Evolutionary conservation across 1,140 invertebrate genomes (phyloP).

Genomic region (Scaptomyza pallida): DNA sequence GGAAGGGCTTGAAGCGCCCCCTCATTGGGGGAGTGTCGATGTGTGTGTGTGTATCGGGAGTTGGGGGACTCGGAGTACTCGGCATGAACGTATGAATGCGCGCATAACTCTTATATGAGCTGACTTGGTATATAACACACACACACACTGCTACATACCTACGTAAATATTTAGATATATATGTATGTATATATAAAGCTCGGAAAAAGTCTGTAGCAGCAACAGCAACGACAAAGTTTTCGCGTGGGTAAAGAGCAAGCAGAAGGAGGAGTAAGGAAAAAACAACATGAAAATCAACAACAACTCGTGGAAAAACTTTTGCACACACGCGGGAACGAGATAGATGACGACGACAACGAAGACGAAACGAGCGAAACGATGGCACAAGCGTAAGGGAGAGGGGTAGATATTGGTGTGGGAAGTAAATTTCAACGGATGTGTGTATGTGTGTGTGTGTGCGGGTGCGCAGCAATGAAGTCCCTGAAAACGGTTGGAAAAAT

Average conservation of each 20-base stretch:
- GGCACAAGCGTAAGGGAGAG: constrained; percentile 15
- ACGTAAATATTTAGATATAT: constrained; percentile 16
- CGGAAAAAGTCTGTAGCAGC: constrained; percentile 51
- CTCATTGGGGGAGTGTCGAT: constrained; percentile 47
- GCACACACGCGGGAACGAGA: constrained; percentile 70
- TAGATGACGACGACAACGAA: constrained; percentile 64
- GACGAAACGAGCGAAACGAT: constrained; percentile 41
- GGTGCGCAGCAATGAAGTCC: constrained; percentile 53
- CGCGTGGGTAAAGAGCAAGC: constrained; percentile 59
- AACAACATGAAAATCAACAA: constrained; percentile 56
- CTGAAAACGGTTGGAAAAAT: constrained; percentile 50
- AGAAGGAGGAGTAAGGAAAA: constrained; percentile 32
- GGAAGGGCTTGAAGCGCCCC: constrained; percentile 45
- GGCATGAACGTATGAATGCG: constrained; percentile 58
- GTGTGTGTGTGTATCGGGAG: not conserved
- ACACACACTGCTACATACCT: constrained; percentile 17
- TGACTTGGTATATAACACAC: constrained; percentile 50
- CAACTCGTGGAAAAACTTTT: constrained; percentile 69
- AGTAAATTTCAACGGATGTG: constrained; percentile 23
- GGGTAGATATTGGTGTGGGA: not conserved
- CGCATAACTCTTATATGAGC: constrained; percentile 69
- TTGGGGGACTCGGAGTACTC: too few relatives aligned
- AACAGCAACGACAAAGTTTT: constrained; percentile 69
- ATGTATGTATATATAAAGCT: constrained; percentile 38
- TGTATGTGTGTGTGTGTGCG: constrained; percentile 35